These are phyloP conservation scores for Sarcoramphus papa DNA, from an alignment of 2,797 vertebrate genomes.

Conservation along the genomic window DNA sequence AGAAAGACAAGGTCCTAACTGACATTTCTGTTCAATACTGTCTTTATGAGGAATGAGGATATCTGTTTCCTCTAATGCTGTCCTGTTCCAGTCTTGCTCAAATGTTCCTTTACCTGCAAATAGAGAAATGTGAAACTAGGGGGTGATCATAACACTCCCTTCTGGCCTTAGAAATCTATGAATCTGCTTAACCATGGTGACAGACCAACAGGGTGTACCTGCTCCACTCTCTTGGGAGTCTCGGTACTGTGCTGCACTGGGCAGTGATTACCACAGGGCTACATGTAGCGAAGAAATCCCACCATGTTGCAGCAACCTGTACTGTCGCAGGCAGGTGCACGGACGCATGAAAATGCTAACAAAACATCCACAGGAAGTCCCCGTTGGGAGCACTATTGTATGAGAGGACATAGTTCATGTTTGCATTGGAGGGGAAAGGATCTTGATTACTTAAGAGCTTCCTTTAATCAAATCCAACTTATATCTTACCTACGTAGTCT, in stretches of 20 bases:
- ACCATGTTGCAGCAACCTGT: background rate
- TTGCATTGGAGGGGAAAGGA: background rate
- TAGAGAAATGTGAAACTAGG: background rate
- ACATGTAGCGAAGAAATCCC: background rate
- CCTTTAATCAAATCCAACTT: background rate
- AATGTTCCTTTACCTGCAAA: background rate
- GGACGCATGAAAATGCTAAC: background rate
- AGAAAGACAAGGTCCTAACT: background rate
- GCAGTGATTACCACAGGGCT: background rate
- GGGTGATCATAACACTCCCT: background rate
- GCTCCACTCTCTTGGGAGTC: accelerated
- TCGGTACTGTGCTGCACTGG: accelerated
- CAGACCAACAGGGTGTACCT: background rate
- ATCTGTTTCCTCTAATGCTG: background rate
- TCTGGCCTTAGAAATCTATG: background rate
- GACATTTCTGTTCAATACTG: background rate
- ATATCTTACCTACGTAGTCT: background rate
- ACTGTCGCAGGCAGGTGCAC: background rate
- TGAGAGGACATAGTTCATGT: background rate
- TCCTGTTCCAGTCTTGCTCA: background rate
- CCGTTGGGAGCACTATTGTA: background rate
- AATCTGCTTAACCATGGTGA: background rate
- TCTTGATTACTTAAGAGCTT: background rate
- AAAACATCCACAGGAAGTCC: background rate
- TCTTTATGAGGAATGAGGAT: background rate